Conservation (phyloP, 1,140 invertebrate genomes). For the Lucilia cuprina region DNA sequence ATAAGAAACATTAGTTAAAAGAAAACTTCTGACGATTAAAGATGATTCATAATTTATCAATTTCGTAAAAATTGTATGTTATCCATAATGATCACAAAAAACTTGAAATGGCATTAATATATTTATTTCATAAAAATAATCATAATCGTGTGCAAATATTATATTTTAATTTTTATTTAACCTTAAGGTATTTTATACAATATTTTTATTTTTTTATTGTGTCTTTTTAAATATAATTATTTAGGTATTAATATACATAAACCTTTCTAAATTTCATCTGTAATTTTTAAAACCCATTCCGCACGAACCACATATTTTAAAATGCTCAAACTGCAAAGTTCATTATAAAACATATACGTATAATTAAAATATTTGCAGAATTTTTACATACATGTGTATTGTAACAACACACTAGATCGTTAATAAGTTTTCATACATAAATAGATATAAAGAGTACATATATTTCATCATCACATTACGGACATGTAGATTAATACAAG, state of each 20-base stretch:
- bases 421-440: not conserved
- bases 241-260: not conserved
- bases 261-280: not conserved
- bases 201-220: conserved; percentile 7
- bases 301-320: not conserved
- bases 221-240: not conserved
- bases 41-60: conserved; percentile 33
- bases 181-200: not conserved
- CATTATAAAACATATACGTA: not conserved
- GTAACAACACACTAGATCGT: not conserved
- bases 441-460: not conserved
- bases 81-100: not conserved
- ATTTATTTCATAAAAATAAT: conserved; percentile 9
- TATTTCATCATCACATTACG: conserved; percentile 36
- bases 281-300: not conserved
- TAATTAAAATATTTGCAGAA: not conserved
- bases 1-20: conserved; percentile 48
- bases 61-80: conserved; percentile 14
- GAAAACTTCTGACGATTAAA: conserved; percentile 40
- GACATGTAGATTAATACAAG: conserved; percentile 60
- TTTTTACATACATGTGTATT: not conserved
- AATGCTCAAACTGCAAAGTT: not conserved
- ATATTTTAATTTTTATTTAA: not conserved
- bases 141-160: conserved; percentile 41
- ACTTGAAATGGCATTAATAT: not conserved